phyloP scores from a whole-genome alignment of 1,140 invertebrate genomes.

The Sitobion miscanthi region DNA sequence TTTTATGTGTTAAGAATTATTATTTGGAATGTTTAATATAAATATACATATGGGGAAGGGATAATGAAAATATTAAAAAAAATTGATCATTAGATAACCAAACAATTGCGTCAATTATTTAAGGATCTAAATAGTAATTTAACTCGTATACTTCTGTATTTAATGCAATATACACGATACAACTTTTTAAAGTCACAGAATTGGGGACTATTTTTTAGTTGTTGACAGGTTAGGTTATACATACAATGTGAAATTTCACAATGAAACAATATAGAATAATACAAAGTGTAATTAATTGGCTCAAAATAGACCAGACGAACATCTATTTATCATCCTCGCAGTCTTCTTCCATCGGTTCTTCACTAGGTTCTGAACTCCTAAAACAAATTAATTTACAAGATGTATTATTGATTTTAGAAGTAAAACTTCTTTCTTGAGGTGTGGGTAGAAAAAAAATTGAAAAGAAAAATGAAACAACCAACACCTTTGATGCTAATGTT shows the following conservation, averaged over 20 bases:
- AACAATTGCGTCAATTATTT: neutral
- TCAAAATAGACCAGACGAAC: neutral
- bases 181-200: neutral
- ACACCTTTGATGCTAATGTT: too few species aligned
- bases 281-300: neutral
- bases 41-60: slow-evolving; percentile 1
- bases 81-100: slow-evolving; percentile 1
- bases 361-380: slow-evolving; percentile 16
- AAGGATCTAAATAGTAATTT: neutral
- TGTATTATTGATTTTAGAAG: neutral
- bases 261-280: neutral
- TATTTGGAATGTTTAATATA: slow-evolving; percentile 50
- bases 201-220: neutral
- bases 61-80: neutral
- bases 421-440: too few species aligned
- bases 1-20: slow-evolving; percentile 22
- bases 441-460: too few species aligned
- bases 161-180: neutral
- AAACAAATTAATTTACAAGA: neutral
- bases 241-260: neutral
- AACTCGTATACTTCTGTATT: neutral
- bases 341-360: slow-evolving; percentile 43
- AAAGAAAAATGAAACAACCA: too few species aligned
- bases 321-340: slow-evolving; percentile 23
- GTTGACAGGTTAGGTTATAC: neutral